A percentile compares a stretch with the other conserved stretches of the same genome.
phyloP scores from a whole-genome alignment of 2,113 vertebrate genomes.

The Eurypyga helias region DNA sequence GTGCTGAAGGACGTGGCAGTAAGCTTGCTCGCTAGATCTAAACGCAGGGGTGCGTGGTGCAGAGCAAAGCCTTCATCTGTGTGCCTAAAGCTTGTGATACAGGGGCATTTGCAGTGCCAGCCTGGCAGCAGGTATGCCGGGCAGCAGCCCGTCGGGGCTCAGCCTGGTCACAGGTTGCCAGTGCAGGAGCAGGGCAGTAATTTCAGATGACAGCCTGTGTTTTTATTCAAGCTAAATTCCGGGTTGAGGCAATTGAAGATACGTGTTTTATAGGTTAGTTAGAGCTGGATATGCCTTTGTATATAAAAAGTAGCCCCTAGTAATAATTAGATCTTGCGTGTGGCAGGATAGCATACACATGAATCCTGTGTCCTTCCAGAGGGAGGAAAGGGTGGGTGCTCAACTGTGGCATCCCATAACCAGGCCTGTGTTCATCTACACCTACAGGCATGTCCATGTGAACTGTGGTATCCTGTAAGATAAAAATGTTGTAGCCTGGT shows the following conservation, averaged over 20 bases:
- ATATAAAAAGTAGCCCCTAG: too few species aligned
- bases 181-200: background rate
- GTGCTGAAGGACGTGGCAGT: background rate
- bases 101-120: background rate
- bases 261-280: background rate
- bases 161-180: background rate
- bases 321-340: rapidly evolving
- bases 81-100: background rate
- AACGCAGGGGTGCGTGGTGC: background rate
- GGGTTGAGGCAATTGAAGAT: background rate
- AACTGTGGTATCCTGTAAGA: background rate
- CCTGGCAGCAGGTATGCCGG: background rate
- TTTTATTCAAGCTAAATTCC: background rate
- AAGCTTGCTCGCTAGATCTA: background rate
- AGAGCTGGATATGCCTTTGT: background rate
- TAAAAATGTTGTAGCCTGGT: background rate
- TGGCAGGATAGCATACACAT: background rate
- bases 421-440: background rate
- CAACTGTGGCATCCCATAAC: background rate
- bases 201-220: background rate
- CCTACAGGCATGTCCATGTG: background rate
- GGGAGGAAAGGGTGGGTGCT: background rate
- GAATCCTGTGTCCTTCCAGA: background rate
- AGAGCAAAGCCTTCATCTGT: background rate
- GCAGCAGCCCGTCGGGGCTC: background rate